phyloP scores from a whole-genome alignment of 2,888 invertebrate species.

The Ramazzottius varieornatus region DNA sequence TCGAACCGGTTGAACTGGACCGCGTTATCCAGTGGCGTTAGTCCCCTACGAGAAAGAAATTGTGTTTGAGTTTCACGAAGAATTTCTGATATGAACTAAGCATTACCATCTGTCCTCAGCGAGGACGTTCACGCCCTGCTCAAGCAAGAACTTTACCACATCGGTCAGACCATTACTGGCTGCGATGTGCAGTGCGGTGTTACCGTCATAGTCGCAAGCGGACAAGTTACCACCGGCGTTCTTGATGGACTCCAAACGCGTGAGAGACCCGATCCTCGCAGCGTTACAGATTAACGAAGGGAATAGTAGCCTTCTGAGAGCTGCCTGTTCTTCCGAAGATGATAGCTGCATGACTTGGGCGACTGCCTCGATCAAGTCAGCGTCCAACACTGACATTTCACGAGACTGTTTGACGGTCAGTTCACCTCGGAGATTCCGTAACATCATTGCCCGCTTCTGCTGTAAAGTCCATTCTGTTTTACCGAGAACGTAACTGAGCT shows the following conservation, averaged over 20 bases:
- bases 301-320: conserved; percentile 30
- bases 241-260: conserved; percentile 15
- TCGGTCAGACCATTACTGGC: conserved; percentile 38
- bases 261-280: conserved; percentile 23
- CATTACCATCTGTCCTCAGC: conserved; percentile 33
- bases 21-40: conserved; percentile 18
- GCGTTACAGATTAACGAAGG: conserved; percentile 42
- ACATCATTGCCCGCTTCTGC: conserved; percentile 14
- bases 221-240: conserved; percentile 41
- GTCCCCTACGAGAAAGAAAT: conserved; percentile 11
- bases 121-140: conserved; percentile 56
- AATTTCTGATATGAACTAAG: conserved; percentile 33
- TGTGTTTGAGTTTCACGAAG: conserved; percentile 8
- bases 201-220: conserved; percentile 40
- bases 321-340: conserved; percentile 22
- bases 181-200: conserved; percentile 55
- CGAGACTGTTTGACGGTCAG: conserved; percentile 29
- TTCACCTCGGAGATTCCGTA: conserved; percentile 45
- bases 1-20: conserved; percentile 13
- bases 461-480: conserved; percentile 30
- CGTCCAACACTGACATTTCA: conserved; percentile 19
- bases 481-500: conserved; percentile 61
- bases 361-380: conserved; percentile 33
- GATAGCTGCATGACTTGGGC: conserved; percentile 31
- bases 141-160: conserved; percentile 43